A percentile compares a stretch with the other conserved stretches of the same genome.
Evolutionary conservation across 2,888 invertebrate species (phyloP).

Genomic region (Bombyx huttoni): DNA sequence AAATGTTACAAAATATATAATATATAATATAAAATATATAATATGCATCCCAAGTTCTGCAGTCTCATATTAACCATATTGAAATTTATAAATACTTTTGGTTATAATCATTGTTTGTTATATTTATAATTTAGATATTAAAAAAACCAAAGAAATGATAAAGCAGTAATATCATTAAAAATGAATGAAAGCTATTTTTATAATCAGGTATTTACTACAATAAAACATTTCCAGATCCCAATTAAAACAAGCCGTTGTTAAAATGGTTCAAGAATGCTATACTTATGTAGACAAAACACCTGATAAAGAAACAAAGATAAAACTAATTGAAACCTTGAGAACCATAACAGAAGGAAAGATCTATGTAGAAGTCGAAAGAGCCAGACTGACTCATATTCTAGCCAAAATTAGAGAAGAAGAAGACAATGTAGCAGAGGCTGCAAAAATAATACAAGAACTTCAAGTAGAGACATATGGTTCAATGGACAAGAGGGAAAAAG

Average conservation of each 20-base stretch:
- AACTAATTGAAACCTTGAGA: constrained; percentile 95
- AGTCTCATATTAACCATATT: too few relatives aligned
- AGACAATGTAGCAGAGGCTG: constrained; percentile 89
- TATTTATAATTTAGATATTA: too few relatives aligned
- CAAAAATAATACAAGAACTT: constrained; percentile 94
- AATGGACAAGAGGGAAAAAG: constrained; percentile 98
- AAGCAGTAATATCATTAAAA: too few relatives aligned
- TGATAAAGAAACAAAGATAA: constrained; percentile 90
- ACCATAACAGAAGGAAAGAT: constrained; percentile 99
- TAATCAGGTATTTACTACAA: neutral
- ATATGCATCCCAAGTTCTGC: too few relatives aligned
- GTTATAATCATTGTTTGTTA: too few relatives aligned
- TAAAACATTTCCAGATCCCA: constrained; percentile 75
- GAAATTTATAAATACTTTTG: too few relatives aligned
- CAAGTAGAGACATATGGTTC: constrained; percentile 98
- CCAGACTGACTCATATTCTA: constrained; percentile 91
- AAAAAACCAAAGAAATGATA: too few relatives aligned
- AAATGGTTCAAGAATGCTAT: constrained; percentile 96
- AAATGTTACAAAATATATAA: too few relatives aligned
- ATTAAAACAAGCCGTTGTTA: constrained; percentile 96
- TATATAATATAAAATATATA: too few relatives aligned
- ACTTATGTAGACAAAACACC: constrained; percentile 94
- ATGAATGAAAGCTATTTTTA: too few relatives aligned
- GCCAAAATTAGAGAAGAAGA: constrained; percentile 89
- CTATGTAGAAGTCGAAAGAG: constrained; percentile 99